Percentiles rank a stretch among this genome's conserved stretches.
phyloP scores from a whole-genome alignment of 2,888 invertebrate genomes.

The Trachelus troglodyta region DNA sequence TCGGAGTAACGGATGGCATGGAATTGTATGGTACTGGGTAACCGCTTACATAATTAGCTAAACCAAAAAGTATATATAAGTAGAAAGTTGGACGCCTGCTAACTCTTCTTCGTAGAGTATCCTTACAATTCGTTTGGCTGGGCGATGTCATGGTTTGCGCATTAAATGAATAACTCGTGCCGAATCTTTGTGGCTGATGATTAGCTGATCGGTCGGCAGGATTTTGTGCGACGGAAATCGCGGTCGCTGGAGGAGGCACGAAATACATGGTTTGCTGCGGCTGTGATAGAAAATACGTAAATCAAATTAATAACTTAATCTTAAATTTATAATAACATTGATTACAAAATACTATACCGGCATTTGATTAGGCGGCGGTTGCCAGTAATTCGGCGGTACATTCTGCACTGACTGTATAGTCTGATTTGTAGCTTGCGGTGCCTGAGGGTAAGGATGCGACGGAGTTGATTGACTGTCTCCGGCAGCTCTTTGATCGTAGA shows the following conservation, averaged over 20 bases:
- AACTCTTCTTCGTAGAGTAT: background rate
- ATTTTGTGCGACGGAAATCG: conserved; percentile 54
- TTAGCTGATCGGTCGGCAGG: conserved; percentile 42
- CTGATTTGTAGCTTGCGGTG: conserved; percentile 48
- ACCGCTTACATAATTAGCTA: conserved; percentile 58
- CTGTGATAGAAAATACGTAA: conserved; percentile 28
- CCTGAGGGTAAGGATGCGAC: conserved; percentile 51
- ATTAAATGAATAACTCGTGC: conserved; percentile 57
- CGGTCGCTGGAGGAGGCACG: conserved; percentile 55
- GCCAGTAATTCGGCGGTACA: conserved; percentile 57
- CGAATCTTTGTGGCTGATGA: conserved; percentile 49
- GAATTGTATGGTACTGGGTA: conserved; percentile 60
- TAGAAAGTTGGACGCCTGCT: background rate
- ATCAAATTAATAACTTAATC: background rate
- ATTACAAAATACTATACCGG: conserved; percentile 39
- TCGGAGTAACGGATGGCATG: conserved; percentile 53
- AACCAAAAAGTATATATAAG: conserved; percentile 1
- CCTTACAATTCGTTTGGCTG: conserved; percentile 43
- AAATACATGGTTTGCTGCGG: conserved; percentile 63
- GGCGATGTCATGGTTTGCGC: conserved; percentile 59
- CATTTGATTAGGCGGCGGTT: conserved; percentile 57
- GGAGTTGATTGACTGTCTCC: conserved; percentile 52
- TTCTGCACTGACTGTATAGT: conserved; percentile 42
- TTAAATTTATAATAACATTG: background rate
- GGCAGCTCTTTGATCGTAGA: conserved; percentile 52